Base-by-base conservation (phyloP, 2,797 vertebrate species). In the Danio jaintianensis region DNA sequence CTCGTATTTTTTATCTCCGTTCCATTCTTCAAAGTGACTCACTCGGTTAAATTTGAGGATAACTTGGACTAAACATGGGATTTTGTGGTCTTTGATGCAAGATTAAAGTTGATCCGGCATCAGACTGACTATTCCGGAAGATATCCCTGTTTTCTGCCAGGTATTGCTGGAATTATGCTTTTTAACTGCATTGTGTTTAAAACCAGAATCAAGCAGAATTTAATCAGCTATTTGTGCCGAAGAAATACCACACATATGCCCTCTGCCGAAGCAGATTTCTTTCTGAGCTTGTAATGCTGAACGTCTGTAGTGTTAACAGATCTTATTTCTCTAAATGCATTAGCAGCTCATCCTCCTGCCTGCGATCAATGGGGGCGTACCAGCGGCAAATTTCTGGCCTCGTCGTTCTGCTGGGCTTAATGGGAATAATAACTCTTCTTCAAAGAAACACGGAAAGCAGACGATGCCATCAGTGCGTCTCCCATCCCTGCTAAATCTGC, bases 361-460 rank as follows among this genome's bases (percentile, higher is more conserved):
- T 72, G 82, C 79, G 29, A 86, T 82, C 80, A 82, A 80, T 86
- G 80, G 66, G 80, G 50, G 82, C 75, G 64, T 75, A 83, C 72
- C 81, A 73, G 73, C 48, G 8, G 77, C 63, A 22, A 71, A 66
- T 36, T 55, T 55, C 69, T 73, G 59, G 68, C 74, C 69, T 63
- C 61, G 2, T 66, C 56, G 70, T 87, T 85, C 85, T 85, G 87
- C 81, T 84, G 75, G 86, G 80, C 84, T 89, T 92, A 93, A 94
- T 92, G 88, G 90, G 88, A 85, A 87, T 92, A 90, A 93, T 94
- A 94, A 91, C 86, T 92, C 92, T 91, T 90, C 83, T 61, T 4
- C 89, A 89, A 89, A 91, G 90, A 90, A 92, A 91, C 89, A 86
- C 62, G 82, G 87, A 87, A 90, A 89, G 89, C 86, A 85, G 86